These are phyloP conservation scores for Eueides isabella DNA, from an alignment of 1,140 invertebrate species.

Conservation along the genomic window DNA sequence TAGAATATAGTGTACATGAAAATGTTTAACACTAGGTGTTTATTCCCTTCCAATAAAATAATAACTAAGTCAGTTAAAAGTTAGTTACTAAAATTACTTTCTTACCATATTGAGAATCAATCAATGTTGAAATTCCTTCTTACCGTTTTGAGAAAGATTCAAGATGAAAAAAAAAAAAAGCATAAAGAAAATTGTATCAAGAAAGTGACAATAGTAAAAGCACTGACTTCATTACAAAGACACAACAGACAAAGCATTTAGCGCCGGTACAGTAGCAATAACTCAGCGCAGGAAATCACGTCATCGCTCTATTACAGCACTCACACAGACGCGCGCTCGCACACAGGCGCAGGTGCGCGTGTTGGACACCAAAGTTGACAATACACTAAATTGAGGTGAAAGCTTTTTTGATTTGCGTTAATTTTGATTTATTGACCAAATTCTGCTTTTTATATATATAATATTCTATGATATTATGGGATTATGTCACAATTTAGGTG, in stretches of 20 bases:
- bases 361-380: constrained; percentile 37
- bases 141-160: no score
- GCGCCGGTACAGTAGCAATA: constrained; percentile 80
- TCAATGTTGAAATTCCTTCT: no score
- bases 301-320: constrained; percentile 81
- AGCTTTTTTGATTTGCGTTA: constrained; percentile 13
- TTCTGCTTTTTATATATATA: no score
- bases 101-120: no score
- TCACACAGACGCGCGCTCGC: constrained; percentile 47
- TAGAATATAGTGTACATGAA: no score
- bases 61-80: no score
- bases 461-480: no score
- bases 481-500: no score
- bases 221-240: constrained; percentile 57
- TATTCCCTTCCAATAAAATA: no score
- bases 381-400: constrained; percentile 41
- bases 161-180: not conserved
- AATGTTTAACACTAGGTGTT: no score
- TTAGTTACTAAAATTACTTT: no score
- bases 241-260: constrained; percentile 65
- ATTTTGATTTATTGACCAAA: not conserved
- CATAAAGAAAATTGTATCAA: no score
- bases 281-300: constrained; percentile 82
- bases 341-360: constrained; percentile 35
- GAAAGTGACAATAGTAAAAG: constrained; percentile 6